Conservation (phyloP, 2,797 vertebrate species). For the Harpagifer antarcticus region DNA sequence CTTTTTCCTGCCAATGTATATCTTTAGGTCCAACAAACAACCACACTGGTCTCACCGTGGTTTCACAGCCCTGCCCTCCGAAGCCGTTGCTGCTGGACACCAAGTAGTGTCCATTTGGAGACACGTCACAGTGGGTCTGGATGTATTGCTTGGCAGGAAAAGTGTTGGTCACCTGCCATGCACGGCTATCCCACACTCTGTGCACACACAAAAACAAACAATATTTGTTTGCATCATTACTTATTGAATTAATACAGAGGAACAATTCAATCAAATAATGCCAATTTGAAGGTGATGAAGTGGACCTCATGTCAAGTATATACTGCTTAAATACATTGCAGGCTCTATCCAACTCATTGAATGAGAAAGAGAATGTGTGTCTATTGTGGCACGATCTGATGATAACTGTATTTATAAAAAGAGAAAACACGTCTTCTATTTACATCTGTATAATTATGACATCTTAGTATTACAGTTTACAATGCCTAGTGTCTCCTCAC, state of each 20-base stretch:
- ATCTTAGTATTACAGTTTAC: background rate
- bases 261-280: background rate
- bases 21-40: background rate
- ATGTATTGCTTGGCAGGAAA: slow-evolving; percentile 95
- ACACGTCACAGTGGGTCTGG: slow-evolving; percentile 94
- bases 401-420: background rate
- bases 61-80: slow-evolving; percentile 92
- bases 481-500: background rate
- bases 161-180: slow-evolving; percentile 89
- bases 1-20: background rate
- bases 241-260: background rate
- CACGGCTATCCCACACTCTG: slow-evolving; percentile 95
- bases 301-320: background rate
- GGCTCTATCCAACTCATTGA: background rate
- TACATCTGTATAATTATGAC: background rate
- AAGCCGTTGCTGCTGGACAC: slow-evolving; percentile 94
- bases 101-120: slow-evolving; percentile 87
- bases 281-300: background rate
- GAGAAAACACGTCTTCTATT: background rate
- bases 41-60: slow-evolving; percentile 86
- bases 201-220: slow-evolving; percentile 28
- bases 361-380: background rate
- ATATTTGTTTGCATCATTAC: background rate
- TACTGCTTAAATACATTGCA: background rate
- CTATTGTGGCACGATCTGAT: background rate